A percentile compares a stretch with the other conserved stretches of the same genome.
These are phyloP conservation scores for Monarcha castaneiventris DNA, from an alignment of 2,113 vertebrate species.

Conservation along the genomic window DNA sequence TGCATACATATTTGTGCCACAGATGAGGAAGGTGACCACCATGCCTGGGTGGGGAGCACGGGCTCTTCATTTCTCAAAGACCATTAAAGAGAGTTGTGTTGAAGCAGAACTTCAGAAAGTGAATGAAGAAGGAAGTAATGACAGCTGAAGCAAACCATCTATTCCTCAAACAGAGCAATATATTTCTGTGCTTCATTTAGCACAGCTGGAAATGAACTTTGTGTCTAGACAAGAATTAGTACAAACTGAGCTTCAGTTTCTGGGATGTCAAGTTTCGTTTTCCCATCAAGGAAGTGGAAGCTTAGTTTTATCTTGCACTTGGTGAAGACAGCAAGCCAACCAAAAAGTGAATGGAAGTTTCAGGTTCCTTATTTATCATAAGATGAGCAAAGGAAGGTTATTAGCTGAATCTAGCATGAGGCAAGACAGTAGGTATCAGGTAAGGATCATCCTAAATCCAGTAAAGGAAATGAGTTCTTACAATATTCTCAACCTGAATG, in stretches of 20 bases:
- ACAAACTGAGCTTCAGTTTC: neutral
- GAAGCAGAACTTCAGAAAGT: neutral
- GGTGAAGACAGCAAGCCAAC: neutral
- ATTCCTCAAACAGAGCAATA: neutral
- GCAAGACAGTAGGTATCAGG: neutral
- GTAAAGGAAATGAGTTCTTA: neutral
- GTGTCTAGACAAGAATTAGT: neutral
- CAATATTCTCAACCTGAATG: neutral
- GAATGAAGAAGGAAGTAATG: neutral
- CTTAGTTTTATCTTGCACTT: neutral
- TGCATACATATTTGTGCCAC: neutral
- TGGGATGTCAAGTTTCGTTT: neutral
- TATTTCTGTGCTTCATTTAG: neutral
- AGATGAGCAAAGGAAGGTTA: neutral
- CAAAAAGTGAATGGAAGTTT: neutral
- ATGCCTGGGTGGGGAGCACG: fast-evolving
- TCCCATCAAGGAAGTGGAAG: neutral
- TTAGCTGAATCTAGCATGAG: neutral
- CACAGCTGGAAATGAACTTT: neutral
- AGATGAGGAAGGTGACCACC: neutral
- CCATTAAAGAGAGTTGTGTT: neutral
- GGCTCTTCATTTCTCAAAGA: neutral
- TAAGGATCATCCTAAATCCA: neutral
- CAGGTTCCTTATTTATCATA: neutral
- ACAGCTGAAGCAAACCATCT: neutral